Base-by-base conservation (phyloP, 92 coral and sea anemone species). In the Epizoanthus ramosus region DNA sequence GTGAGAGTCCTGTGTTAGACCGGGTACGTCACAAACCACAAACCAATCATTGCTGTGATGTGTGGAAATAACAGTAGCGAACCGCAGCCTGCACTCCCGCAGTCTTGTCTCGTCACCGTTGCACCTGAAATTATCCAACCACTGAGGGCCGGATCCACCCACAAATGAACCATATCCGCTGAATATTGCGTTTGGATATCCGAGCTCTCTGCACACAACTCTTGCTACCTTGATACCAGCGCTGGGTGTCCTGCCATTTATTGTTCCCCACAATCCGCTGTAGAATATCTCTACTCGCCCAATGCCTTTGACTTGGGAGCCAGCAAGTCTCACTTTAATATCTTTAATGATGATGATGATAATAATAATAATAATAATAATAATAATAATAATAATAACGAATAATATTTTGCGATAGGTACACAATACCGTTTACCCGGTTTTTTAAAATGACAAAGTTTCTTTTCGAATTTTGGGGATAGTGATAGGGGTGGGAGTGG, bases 211-310 rank as follows among this genome's bases (percentile, higher is more conserved):
- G 18, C 45, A 65, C 41, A 65, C 71, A 9, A 65, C 71, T 28
- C 39, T 6, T 24, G 71, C 71, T 13, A 19, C 71, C 17, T 65
- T 65, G n/a, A 37, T 65, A 16, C 2, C 41, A 2, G 16, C 18
- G 25, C 35, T 18, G 12, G 35, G 6, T 14, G 6, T 13, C 43
- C 18, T 9, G 31, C 37, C 37, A 18, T 23, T 4, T 16, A 65
- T 7, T 4, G 71, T 65, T 9, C 71, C 71, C 71, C 71, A 65
- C n/a, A 16, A 6, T 16, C 45, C 71, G 71, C 8, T 16, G 71
- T 65, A 24, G 18, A 65, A n/a, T 28, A 65, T 65, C 45, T 65
- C 71, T 28, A 65, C 71, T 65, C 71, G 71, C 18, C 71, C 71
- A 37, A 37, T 65, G 28, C 71, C 71, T 65, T 65, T 12, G 31